Evolutionary conservation across 1,140 invertebrate species (phyloP).

Genomic region (Drosophila fuyamai): DNA sequence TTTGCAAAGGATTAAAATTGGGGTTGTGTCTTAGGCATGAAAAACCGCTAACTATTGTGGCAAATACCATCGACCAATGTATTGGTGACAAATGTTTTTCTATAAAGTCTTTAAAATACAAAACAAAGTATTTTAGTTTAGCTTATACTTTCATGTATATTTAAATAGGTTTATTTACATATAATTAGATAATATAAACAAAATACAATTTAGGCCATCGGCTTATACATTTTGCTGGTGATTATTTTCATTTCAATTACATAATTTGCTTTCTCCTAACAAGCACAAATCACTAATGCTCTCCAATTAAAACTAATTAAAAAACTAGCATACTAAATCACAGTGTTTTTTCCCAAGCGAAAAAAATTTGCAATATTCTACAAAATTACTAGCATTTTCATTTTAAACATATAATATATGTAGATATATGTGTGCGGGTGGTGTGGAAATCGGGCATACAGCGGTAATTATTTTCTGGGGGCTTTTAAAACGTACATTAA

Average conservation of each 20-base stretch:
- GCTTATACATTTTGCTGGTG: constrained; percentile 51
- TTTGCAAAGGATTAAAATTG: too few species aligned
- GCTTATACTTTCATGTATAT: constrained; percentile 61
- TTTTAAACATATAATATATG: constrained; percentile 41
- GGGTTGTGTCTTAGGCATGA: too few species aligned
- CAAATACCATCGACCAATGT: too few species aligned
- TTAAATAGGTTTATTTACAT: constrained; percentile 79
- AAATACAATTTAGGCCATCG: constrained; percentile 57
- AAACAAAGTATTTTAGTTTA: neutral
- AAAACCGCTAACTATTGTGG: too few species aligned
- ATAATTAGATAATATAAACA: constrained; percentile 77
- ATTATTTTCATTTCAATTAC: constrained; percentile 23
- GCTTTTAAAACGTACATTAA: constrained; percentile 74
- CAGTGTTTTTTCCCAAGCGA: constrained; percentile 83
- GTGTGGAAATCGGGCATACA: constrained; percentile 26
- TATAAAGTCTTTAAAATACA: too few species aligned
- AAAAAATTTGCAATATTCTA: constrained; percentile 80
- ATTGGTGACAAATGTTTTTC: too few species aligned
- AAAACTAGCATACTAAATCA: constrained; percentile 84
- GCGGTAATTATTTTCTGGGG: constrained; percentile 18
- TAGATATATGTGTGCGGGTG: constrained; percentile 23
- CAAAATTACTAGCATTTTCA: constrained; percentile 61
- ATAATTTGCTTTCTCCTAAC: constrained; percentile 10
- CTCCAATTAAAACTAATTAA: constrained; percentile 77
- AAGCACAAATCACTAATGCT: constrained; percentile 33